These are phyloP conservation scores for Polyploca ridens DNA, from an alignment of 2,888 invertebrate species.

Conservation along the genomic window DNA sequence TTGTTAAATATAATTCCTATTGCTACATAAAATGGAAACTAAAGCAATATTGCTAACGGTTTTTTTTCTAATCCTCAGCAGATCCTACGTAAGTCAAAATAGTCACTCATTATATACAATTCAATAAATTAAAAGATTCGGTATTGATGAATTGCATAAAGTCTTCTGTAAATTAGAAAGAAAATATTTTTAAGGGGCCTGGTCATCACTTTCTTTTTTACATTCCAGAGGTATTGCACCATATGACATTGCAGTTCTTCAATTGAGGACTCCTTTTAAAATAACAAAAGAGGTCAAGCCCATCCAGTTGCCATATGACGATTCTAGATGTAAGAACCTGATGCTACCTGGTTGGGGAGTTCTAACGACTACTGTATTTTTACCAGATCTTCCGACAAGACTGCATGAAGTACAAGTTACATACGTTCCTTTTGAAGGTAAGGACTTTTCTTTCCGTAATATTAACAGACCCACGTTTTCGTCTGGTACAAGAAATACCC, in stretches of 20 bases:
- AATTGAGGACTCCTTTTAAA: constrained; percentile 54
- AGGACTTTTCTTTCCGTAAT: constrained; percentile 25
- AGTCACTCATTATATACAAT: too few relatives aligned
- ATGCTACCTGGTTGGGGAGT: constrained; percentile 82
- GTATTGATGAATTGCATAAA: too few relatives aligned
- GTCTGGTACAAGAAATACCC: too few relatives aligned
- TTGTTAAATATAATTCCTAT: too few relatives aligned
- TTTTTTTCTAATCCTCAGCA: too few relatives aligned
- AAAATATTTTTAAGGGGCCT: background rate
- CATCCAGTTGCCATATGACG: constrained; percentile 68
- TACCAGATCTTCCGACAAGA: constrained; percentile 67
- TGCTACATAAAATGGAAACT: too few relatives aligned
- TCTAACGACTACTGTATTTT: constrained; percentile 59
- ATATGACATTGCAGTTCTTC: constrained; percentile 83
- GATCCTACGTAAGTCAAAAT: too few relatives aligned
- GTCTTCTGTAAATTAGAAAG: too few relatives aligned
- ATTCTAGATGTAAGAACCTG: constrained; percentile 36
- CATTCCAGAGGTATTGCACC: constrained; percentile 69
- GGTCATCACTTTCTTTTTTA: constrained; percentile 12
- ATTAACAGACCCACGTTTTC: too few relatives aligned
- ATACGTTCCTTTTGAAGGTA: constrained; percentile 67
- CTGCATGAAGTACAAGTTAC: constrained; percentile 76
- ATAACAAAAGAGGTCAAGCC: constrained; percentile 70
- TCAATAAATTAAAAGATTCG: too few relatives aligned
- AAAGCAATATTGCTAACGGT: too few relatives aligned